Conservation (phyloP, 2,113 vertebrate genomes). For the Sander lucioperca region DNA sequence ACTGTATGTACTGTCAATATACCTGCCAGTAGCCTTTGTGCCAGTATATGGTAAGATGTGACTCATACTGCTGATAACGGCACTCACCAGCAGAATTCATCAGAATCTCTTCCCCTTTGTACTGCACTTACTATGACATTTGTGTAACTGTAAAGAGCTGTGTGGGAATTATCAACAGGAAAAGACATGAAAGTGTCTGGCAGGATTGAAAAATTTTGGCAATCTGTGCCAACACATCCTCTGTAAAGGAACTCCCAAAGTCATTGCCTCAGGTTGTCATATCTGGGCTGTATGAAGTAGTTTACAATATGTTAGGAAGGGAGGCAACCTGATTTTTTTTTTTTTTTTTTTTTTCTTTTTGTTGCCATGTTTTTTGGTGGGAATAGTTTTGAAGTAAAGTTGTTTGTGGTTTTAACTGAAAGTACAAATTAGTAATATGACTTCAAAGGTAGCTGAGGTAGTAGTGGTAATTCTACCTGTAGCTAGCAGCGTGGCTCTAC, state of each 20-base stretch:
- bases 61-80: no score
- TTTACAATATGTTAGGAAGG: slow-evolving; percentile 20
- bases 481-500: background rate
- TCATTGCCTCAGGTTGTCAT: slow-evolving; percentile 1
- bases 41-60: background rate
- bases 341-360: background rate
- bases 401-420: background rate
- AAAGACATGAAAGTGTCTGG: slow-evolving; percentile 41
- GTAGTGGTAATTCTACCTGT: background rate
- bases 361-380: background rate
- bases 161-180: slow-evolving; percentile 55
- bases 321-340: slow-evolving; percentile 2
- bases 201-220: slow-evolving; percentile 10
- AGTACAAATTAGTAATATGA: no score
- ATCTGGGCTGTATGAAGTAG: background rate
- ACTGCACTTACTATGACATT: slow-evolving; percentile 17
- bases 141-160: slow-evolving; percentile 34
- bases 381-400: background rate
- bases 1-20: background rate
- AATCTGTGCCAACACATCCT: slow-evolving; percentile 30
- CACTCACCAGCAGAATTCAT: slow-evolving; percentile 31
- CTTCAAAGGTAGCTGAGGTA: background rate
- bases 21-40: slow-evolving; percentile 20
- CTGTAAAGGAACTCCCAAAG: background rate
- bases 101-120: slow-evolving; percentile 18